These are phyloP conservation scores for Papilio gigon DNA, from an alignment of 2,888 invertebrate genomes.

Conservation along the genomic window DNA sequence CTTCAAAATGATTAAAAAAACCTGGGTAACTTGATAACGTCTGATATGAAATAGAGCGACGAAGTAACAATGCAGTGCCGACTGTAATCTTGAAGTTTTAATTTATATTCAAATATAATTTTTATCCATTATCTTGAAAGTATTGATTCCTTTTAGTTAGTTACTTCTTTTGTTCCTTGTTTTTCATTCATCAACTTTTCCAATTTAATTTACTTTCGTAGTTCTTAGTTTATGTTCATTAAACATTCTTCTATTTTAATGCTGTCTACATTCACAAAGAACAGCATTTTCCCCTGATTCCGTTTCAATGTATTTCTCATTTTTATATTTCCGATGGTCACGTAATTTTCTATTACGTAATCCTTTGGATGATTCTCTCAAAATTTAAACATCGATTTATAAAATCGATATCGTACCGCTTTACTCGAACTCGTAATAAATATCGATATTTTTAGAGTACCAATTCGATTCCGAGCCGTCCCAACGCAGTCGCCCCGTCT, in stretches of 20 bases:
- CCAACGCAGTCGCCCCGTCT: conserved; percentile 54
- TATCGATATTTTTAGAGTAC: conserved; percentile 42
- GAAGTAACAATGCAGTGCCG: background rate
- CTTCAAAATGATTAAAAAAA: no score
- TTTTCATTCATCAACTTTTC: background rate
- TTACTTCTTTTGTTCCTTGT: background rate
- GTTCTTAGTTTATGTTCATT: no score
- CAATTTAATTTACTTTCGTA: background rate
- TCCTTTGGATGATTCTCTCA: conserved; percentile 1
- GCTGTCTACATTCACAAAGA: background rate
- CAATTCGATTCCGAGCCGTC: conserved; percentile 41
- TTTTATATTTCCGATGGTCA: background rate
- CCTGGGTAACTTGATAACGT: background rate
- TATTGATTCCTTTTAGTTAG: background rate
- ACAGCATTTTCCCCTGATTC: background rate
- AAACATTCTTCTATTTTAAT: no score
- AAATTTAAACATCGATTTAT: conserved; percentile 8
- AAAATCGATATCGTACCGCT: conserved; percentile 26
- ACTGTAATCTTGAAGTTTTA: background rate
- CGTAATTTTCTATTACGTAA: conserved; percentile 3
- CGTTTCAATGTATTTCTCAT: background rate
- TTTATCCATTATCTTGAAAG: background rate
- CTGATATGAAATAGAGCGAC: background rate
- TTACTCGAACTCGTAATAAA: conserved; percentile 17
- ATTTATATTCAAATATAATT: background rate